phyloP scores from a whole-genome alignment of 2,797 vertebrate species.

The Uromys caudimaculatus region DNA sequence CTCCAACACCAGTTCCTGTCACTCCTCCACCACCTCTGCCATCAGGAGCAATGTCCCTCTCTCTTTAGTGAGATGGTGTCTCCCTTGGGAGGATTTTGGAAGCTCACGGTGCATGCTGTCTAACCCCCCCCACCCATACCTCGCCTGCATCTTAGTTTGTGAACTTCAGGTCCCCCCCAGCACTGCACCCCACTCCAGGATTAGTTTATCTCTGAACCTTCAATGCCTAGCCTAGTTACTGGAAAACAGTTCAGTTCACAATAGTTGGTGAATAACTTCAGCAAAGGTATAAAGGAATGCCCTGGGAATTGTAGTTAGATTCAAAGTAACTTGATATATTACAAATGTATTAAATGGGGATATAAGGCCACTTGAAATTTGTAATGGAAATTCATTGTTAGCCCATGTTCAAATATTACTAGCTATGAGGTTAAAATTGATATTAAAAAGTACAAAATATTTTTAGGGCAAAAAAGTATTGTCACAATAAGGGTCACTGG shows the following conservation, averaged over 20 bases:
- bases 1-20: not conserved
- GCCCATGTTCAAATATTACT: not conserved
- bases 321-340: not conserved
- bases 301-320: not conserved
- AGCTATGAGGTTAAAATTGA: slow-evolving; percentile 12
- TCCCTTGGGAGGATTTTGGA: not conserved
- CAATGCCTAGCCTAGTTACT: not conserved
- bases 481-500: slow-evolving; percentile 3
- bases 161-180: rapidly evolving
- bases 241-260: not conserved
- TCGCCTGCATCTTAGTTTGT: not conserved
- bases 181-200: not conserved
- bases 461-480: not conserved
- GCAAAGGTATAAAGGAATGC: not conserved
- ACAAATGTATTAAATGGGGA: not conserved
- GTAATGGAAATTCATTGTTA: slow-evolving; percentile 32
- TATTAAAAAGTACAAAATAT: slow-evolving; percentile 1
- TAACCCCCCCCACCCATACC: not conserved
- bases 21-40: not conserved
- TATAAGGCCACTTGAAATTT: slow-evolving; percentile 45
- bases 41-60: not conserved
- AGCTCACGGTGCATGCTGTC: not conserved
- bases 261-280: not conserved
- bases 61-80: not conserved
- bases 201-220: not conserved